Conservation (phyloP, 2,888 invertebrate genomes). For the Heteromyza rotundicornis region DNA sequence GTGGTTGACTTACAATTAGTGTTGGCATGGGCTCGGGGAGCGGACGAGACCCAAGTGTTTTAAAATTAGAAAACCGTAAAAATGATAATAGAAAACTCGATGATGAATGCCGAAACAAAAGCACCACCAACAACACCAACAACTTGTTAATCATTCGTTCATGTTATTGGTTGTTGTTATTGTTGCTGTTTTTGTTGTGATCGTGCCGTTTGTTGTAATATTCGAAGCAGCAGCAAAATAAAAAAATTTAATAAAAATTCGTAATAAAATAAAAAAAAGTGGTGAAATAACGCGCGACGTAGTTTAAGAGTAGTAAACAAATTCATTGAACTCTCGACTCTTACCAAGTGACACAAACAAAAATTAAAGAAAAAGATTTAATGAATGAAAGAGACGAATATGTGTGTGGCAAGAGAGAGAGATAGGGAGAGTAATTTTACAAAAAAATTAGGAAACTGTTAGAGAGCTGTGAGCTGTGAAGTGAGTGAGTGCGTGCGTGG, state of each 20-base stretch:
- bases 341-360: background rate
- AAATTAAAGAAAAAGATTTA: background rate
- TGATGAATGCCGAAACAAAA: background rate
- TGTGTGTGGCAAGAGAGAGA: too few species aligned
- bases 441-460: too few species aligned
- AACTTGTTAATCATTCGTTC: slow-evolving; percentile 35
- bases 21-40: too few species aligned
- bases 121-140: slow-evolving; percentile 1
- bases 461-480: too few species aligned
- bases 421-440: too few species aligned
- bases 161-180: background rate
- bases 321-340: slow-evolving; percentile 8
- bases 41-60: too few species aligned
- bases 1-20: too few species aligned
- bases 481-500: background rate
- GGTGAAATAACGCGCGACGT: background rate
- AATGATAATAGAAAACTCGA: background rate
- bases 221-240: too few species aligned
- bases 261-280: background rate
- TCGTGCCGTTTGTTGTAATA: background rate
- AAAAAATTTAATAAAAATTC: background rate
- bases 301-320: slow-evolving; percentile 4
- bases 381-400: background rate
- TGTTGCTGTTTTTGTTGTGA: background rate
- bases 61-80: background rate